phyloP scores from a whole-genome alignment of 2,888 invertebrate species.

The Physocephala rufipes region DNA sequence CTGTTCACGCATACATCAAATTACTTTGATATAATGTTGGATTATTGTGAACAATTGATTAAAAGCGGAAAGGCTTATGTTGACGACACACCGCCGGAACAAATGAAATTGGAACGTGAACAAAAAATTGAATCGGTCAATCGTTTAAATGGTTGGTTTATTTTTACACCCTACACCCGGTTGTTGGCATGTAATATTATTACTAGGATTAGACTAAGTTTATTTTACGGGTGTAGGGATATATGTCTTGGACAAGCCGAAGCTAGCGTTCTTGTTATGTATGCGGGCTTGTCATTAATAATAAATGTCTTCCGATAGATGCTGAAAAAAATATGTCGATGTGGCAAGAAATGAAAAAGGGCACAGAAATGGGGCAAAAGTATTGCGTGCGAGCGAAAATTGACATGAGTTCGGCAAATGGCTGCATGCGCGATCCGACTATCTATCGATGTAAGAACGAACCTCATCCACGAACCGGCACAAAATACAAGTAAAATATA shows the following conservation, averaged over 20 bases:
- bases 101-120: slow-evolving; percentile 95
- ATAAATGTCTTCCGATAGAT: slow-evolving; percentile 71
- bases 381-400: slow-evolving; percentile 98
- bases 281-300: too few relatives aligned
- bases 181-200: too few relatives aligned
- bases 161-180: not conserved
- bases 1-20: slow-evolving; percentile 94
- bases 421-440: slow-evolving; percentile 97
- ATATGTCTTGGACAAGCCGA: too few relatives aligned
- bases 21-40: slow-evolving; percentile 92
- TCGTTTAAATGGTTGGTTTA: slow-evolving; percentile 79
- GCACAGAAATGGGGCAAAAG: slow-evolving; percentile 79
- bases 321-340: slow-evolving; percentile 84
- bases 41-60: slow-evolving; percentile 87
- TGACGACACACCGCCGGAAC: slow-evolving; percentile 93
- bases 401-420: slow-evolving; percentile 95
- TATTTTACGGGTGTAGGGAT: too few relatives aligned
- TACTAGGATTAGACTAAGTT: too few relatives aligned
- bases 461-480: slow-evolving; percentile 91
- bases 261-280: too few relatives aligned
- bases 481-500: slow-evolving; percentile 85
- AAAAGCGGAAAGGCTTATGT: slow-evolving; percentile 93
- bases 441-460: slow-evolving; percentile 98
- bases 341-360: slow-evolving; percentile 96
- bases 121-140: slow-evolving; percentile 85